These are phyloP conservation scores for Protophormia terraenovae DNA, from an alignment of 2,888 invertebrate genomes.

Conservation along the genomic window DNA sequence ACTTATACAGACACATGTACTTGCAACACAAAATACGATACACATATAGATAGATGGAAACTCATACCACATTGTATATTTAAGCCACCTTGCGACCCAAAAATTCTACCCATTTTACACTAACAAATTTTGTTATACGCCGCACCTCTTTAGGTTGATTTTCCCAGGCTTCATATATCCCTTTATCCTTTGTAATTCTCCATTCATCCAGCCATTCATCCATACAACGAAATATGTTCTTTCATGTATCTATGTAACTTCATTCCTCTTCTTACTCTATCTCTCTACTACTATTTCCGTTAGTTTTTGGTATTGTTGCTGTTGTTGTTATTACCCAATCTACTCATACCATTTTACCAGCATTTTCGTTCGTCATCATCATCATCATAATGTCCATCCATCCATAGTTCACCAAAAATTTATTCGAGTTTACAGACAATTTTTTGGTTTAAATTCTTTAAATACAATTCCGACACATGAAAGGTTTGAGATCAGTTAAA, in stretches of 20 bases:
- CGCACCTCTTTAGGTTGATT: slow-evolving; percentile 44
- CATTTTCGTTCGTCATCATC: slow-evolving; percentile 6
- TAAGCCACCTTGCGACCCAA: slow-evolving; percentile 24
- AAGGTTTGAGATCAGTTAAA: not conserved
- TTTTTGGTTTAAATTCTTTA: slow-evolving; percentile 48
- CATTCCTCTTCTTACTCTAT: not conserved
- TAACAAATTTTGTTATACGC: slow-evolving; percentile 1
- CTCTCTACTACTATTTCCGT: not conserved
- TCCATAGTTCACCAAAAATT: slow-evolving; percentile 35
- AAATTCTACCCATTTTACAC: slow-evolving; percentile 14
- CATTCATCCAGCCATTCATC: slow-evolving; percentile 8
- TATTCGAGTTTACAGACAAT: slow-evolving; percentile 34
- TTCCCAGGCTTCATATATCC: slow-evolving; percentile 19
- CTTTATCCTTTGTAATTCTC: slow-evolving; percentile 25
- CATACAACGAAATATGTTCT: slow-evolving; percentile 5
- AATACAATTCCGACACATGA: not conserved
- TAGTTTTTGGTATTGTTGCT: not conserved
- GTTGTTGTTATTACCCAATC: slow-evolving; percentile 33
- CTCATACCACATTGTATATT: not conserved
- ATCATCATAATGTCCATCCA: slow-evolving; percentile 20
- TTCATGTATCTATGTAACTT: not conserved
- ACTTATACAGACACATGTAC: not conserved
- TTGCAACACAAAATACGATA: slow-evolving; percentile 7
- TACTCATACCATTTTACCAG: slow-evolving; percentile 16
- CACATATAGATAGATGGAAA: not conserved